phyloP scores from a whole-genome alignment of 2,113 vertebrate species.

The Apus apus region DNA sequence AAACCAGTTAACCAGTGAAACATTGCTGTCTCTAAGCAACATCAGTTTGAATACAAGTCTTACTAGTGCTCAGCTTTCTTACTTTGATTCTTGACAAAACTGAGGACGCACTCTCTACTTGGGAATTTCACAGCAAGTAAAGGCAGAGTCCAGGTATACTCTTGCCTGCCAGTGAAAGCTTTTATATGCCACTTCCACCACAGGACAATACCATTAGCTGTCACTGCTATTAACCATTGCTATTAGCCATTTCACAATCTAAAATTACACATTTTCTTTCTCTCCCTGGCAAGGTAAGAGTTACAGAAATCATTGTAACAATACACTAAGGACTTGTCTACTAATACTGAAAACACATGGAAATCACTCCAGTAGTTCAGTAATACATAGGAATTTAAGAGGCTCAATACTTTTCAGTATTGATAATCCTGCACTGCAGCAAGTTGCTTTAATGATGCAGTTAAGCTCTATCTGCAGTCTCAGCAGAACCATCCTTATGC shows the following conservation, averaged over 20 bases:
- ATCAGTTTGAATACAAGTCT: not conserved
- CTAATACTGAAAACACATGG: not conserved
- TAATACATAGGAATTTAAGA: not conserved
- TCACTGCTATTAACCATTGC: not conserved
- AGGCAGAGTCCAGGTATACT: not conserved
- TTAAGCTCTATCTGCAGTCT: not conserved
- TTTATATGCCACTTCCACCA: not conserved
- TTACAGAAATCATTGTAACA: not conserved
- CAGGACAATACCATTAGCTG: not conserved
- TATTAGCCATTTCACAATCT: not conserved
- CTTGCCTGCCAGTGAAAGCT: not conserved
- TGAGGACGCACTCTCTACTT: not conserved
- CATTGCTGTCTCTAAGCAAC: not conserved
- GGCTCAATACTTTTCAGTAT: not conserved
- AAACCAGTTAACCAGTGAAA: not conserved
- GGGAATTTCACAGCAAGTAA: not conserved
- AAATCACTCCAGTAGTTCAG: not conserved
- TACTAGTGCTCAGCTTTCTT: not conserved
- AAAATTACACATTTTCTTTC: not conserved
- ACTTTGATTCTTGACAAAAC: not conserved
- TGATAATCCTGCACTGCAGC: not conserved
- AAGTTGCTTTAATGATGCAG: not conserved
- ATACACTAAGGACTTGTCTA: not conserved
- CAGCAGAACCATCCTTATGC: not conserved
- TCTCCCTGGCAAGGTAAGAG: not conserved